These are phyloP conservation scores for Molanna angustata DNA, from an alignment of 2,888 invertebrate species.

Conservation along the genomic window DNA sequence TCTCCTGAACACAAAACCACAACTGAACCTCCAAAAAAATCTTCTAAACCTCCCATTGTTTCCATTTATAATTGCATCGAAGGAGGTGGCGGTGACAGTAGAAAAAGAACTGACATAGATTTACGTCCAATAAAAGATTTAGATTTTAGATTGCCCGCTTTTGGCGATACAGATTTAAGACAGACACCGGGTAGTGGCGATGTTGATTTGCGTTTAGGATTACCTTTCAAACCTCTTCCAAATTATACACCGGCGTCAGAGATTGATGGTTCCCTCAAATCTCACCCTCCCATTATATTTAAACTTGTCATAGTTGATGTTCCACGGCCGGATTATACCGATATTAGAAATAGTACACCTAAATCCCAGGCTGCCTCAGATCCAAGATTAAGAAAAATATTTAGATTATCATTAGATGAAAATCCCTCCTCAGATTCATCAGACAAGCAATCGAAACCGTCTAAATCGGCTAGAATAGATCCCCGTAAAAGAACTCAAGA, in stretches of 20 bases:
- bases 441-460: slow-evolving; percentile 46
- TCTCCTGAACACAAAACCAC: slow-evolving; percentile 43
- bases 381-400: slow-evolving; percentile 73
- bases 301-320: slow-evolving; percentile 61
- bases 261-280: slow-evolving; percentile 78
- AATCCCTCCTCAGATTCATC: slow-evolving; percentile 56
- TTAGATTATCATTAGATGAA: slow-evolving; percentile 64
- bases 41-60: slow-evolving; percentile 45
- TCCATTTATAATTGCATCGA: slow-evolving; percentile 62
- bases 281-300: slow-evolving; percentile 73
- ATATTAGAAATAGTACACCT: slow-evolving; percentile 66
- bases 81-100: slow-evolving; percentile 52
- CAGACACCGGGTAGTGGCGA: slow-evolving; percentile 56
- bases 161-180: slow-evolving; percentile 66
- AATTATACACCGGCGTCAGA: slow-evolving; percentile 82
- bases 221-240: slow-evolving; percentile 78
- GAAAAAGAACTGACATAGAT: slow-evolving; percentile 53
- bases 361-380: slow-evolving; percentile 71
- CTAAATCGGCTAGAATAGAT: slow-evolving; percentile 47
- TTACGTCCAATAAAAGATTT: slow-evolving; percentile 50
- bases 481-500: slow-evolving; percentile 52
- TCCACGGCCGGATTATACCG: slow-evolving; percentile 72
- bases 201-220: slow-evolving; percentile 69
- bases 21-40: slow-evolving; percentile 16
- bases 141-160: slow-evolving; percentile 54